Base-by-base conservation (phyloP, 2,888 invertebrate species). In the Pyrocoelia pectoralis region DNA sequence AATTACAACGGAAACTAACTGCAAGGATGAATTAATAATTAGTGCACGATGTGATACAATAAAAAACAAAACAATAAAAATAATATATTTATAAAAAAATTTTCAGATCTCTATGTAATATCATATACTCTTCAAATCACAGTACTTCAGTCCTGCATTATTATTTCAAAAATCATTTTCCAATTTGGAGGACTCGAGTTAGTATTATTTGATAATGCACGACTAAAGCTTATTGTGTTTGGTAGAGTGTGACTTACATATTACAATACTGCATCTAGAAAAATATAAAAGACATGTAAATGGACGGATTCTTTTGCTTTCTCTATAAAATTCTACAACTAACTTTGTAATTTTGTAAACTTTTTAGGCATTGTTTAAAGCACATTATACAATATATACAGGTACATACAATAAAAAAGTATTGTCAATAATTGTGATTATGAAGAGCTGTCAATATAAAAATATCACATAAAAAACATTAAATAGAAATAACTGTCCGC, bases 261-360 rank as follows among this genome's bases (percentile, higher is more conserved):
- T 15, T 43, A 15, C 3, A 46, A 46, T 46, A 46, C 46, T 10
- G 46, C 46, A 18, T 17, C 24, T 24, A 24, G 24, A 43, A 43
- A 43, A 43, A 43, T 13, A 43, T 8, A 46, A 46, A 46, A 46
- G 15, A 9, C 43, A 43, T 43, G 2, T 46, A 17, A 46, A 46
- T 46, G 46, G 46, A 46, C 46, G 46, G 46, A 46, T 18, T 46
- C 17, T 46, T 15, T 46, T 46, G 46, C 17, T 43, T 2, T 46
- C 6, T 4, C 8, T 33, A 10, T 33, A 18, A 46, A 46, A 46
- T 46, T 17, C 10, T 46, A 46, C 13, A 17, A 46, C 41, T 41
- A 46, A 17, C 17, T 46, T 9, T 46, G n/a, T 43, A 43, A 46
- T 46, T 46, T n/a, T 46, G 18, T 17, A 17, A 46, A 46, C 15